Base-by-base conservation (phyloP, 2,888 invertebrate species). In the Andrena bicolor region DNA sequence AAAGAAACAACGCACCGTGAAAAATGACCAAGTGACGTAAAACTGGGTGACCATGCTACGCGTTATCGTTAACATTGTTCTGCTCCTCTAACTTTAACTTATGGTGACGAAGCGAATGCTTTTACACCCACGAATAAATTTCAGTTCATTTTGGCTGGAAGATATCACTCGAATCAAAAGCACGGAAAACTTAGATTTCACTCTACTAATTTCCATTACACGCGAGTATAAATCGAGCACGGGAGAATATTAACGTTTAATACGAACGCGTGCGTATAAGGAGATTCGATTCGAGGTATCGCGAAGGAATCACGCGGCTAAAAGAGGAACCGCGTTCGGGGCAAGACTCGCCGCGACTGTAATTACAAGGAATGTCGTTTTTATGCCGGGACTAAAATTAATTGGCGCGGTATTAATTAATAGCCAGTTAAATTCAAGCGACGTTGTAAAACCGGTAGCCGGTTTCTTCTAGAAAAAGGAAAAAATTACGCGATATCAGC, bases 401-500 rank as follows among this genome's bases (percentile, higher is more conserved):
- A 81, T 81, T 41, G 72, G 63, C 64, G 61, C 20, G 4, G 83
- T 76, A 86, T 86, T 86, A 86, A 86, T 86, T 84, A 84, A 75
- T 82, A 71, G 77, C 63, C 79, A 68, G 64, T 71, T 82, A 82
- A 80, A 84, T 82, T 78, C 76, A 84, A 86, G 80, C 71, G 80
- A 70, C 86, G 73, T 58, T 64, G 63, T 77, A 86, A 86, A 77
- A 82, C 84, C 61, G 75, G 72, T 82, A 76, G 79, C 76, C 61
- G 23, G 28, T 23, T 48, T 32, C 20, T 61, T 26, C 32, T 26
- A 26, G 26, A 6, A 48, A 41, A 53, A 71, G 68, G 76, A 84
- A 86, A 82, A 86, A 70, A 72, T 80, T 66, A 71, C 65, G 48
- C 58, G 76, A 72, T 84, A 86, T 84, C 86, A 82, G 80, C 72